A percentile compares a stretch with the other conserved stretches of the same genome.
Evolutionary conservation across 2,797 vertebrate species (phyloP).

Genomic region (Onychomys leucogaster): DNA sequence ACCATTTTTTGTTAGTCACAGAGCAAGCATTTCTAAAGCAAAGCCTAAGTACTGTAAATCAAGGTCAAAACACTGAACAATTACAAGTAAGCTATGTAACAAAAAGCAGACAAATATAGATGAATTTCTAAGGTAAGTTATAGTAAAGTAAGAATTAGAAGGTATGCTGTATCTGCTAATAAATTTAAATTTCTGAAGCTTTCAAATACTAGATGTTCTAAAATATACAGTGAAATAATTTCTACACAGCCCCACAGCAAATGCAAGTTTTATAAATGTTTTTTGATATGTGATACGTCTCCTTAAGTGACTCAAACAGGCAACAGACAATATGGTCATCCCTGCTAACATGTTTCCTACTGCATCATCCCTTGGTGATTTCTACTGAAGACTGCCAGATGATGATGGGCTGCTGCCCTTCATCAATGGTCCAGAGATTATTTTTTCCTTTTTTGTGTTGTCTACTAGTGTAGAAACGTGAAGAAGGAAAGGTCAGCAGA

Average conservation of each 20-base stretch:
- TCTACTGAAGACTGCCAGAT: background rate
- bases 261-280: background rate
- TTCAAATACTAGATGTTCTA: slow-evolving; percentile 6
- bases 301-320: background rate
- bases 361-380: background rate
- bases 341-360: background rate
- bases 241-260: background rate
- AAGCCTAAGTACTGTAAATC: background rate
- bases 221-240: background rate
- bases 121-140: background rate
- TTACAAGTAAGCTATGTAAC: background rate
- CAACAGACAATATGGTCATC: background rate
- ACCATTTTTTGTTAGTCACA: background rate
- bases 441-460: fast-evolving
- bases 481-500: background rate
- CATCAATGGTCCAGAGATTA: background rate
- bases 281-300: background rate
- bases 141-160: background rate
- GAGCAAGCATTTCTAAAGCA: background rate
- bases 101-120: background rate
- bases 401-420: background rate
- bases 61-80: slow-evolving; percentile 1
- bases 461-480: background rate
- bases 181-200: background rate
- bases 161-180: background rate